Evolutionary conservation across 2,888 invertebrate species (phyloP), one percentile per base, ranked within the genome.

Genomic region (Pelosia muscerda): DNA sequence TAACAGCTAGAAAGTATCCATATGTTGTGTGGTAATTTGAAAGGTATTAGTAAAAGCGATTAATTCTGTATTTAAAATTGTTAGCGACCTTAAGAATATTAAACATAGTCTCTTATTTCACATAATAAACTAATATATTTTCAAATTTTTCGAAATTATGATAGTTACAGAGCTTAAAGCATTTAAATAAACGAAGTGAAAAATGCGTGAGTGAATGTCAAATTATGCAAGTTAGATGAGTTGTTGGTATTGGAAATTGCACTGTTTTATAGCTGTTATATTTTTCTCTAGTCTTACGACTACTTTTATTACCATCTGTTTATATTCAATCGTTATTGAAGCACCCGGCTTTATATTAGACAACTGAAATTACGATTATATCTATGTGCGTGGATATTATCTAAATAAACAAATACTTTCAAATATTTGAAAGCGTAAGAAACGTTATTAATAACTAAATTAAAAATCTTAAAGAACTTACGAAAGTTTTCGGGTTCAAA

Each of bases 251-350:
- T 25, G 42, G 42, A n/a, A 25, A 19, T 19, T 61, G 19, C 42
- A 31, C 55, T 28, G 28, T 54, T 64, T 60, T 57, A 57, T 31
- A 59, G 42, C 31, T 19, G 26, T 42, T 49, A 31, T 49, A 65
- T 65, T 61, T n/a, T 55, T 64, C 56, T 61, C 19, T 28, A 64
- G 64, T 42, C 42, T 26, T 55, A 55, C 42, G 42, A 55, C 54
- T 9, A 31, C 31, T 60, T 64, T 63, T 64, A 64, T 60, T 22
- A 61, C 60, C 19, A 9, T 28, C 38, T 28, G 31, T 38, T 55
- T 60, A 54, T 59, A 54, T 67, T 54, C 53, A 59, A 49, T 56
- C n/a, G 31, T 56, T 65, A 56, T 68, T 55, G 34, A 63, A 68
- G 25, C 34, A 42, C 9, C 57, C 28, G n/a, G 42, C 42, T 59